Base-by-base conservation (phyloP, 2,888 invertebrate genomes). In the Parnassius smintheus region DNA sequence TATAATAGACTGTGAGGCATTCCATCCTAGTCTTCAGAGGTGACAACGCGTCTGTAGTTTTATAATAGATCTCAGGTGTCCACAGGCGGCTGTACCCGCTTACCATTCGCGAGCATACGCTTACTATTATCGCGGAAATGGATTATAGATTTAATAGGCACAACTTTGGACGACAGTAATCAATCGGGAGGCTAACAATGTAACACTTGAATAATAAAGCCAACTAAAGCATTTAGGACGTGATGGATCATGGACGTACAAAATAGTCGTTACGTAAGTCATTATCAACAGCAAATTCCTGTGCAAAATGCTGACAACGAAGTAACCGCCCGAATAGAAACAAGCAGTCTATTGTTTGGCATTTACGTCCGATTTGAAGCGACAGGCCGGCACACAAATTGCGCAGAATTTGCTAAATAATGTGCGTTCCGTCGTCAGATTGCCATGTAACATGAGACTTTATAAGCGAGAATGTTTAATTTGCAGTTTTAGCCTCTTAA, bases 211-310 rank as follows among this genome's bases (percentile, higher is more conserved):
- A 85, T 86, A 80, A 72, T 75, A 71, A 81, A 77, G 72, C 77
- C 75, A 72, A 70, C 65, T 73, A 76, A 70, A 68, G 68, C 69
- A 67, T 67, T 71, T 67, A 69, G 70, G 73, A 82, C 83, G 85
- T 83, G 85, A 79, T 72, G 72, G 68, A 80, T 83, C 84, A 79
- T 72, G 72, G 68, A 80, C 76, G 81, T 86, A 78, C 78, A 74
- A 77, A 69, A 73, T 70, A 76, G 72, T 71, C 70, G 69, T 86
- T 85, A 83, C 83, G 82, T 83, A 86, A 82, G 69, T 67, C 69
- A 68, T 72, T 75, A 72, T 72, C 73, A 75, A 80, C 80, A 80
- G 81, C 82, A 71, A 75, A 86, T 88, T 86, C 84, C 74, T 79
- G 76, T 72, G 1, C 18, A 75, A 82, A 79, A 70, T 75, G 75